phyloP scores from a whole-genome alignment of 35 echinoderm and acorn worm species.

The Hemicentrotus pulcherrimus region DNA sequence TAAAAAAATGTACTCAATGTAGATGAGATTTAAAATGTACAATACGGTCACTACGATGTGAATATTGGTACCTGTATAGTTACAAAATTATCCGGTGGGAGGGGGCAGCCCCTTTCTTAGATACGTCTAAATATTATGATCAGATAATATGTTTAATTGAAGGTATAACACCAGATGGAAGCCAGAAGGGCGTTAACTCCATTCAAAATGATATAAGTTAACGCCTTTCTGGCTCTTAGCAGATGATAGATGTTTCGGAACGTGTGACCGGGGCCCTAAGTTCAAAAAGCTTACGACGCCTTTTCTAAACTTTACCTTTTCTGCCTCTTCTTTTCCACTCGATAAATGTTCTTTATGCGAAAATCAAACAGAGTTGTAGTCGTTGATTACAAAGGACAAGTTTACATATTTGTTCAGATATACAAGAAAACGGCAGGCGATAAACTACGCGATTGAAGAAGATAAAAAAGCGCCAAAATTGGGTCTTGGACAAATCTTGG shows the following conservation, averaged over 20 bases:
- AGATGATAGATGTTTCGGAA: too few relatives aligned
- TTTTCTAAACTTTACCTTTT: slow-evolving; percentile 20
- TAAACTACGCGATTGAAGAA: background rate
- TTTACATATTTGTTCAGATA: slow-evolving; percentile 39
- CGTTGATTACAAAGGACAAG: slow-evolving; percentile 32
- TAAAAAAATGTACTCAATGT: too few relatives aligned
- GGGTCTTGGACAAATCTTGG: slow-evolving; percentile 23
- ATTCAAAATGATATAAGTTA: too few relatives aligned
- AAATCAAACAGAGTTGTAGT: slow-evolving; percentile 18
- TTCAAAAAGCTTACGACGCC: background rate
- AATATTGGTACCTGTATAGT: background rate
- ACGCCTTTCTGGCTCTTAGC: too few relatives aligned
- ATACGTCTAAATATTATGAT: too few relatives aligned
- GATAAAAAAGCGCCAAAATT: slow-evolving; percentile 37
- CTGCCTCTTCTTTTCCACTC: background rate
- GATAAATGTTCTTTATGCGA: background rate
- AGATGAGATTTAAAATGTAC: too few relatives aligned
- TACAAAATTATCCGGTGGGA: too few relatives aligned
- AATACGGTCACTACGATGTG: background rate
- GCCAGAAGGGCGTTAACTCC: too few relatives aligned
- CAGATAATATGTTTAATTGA: too few relatives aligned
- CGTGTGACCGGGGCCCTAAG: background rate
- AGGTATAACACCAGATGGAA: too few relatives aligned
- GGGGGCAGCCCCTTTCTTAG: too few relatives aligned
- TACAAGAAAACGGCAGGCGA: slow-evolving; percentile 15